Conservation (phyloP, 2,888 invertebrate species). For the Drosophila picticornis region DNA sequence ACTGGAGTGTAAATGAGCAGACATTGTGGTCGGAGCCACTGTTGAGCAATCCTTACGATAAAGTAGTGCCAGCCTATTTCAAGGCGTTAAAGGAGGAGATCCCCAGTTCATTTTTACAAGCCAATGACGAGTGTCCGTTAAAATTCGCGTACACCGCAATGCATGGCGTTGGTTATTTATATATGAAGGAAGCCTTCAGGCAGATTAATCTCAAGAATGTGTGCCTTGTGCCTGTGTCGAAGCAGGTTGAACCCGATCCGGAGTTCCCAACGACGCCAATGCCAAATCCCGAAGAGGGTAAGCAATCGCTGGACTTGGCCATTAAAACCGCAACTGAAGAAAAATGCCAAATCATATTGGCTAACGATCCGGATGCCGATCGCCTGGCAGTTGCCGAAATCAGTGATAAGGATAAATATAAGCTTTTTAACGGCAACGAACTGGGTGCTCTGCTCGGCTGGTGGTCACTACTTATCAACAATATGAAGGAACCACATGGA, state of each 20-base stretch:
- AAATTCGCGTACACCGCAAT: conserved; percentile 96
- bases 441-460: conserved; percentile 96
- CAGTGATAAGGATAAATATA: conserved; percentile 84
- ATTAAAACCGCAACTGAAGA: conserved; percentile 91
- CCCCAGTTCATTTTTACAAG: conserved; percentile 86
- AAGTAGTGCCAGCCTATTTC: conserved; percentile 90
- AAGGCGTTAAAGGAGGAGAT: conserved; percentile 87
- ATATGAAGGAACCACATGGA: conserved; percentile 82
- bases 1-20: conserved; percentile 89
- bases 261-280: conserved; percentile 98
- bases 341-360: conserved; percentile 91
- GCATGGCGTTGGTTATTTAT: conserved; percentile 98
- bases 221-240: conserved; percentile 83
- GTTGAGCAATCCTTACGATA: conserved; percentile 89
- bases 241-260: conserved; percentile 96
- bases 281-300: conserved; percentile 99
- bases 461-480: conserved; percentile 92
- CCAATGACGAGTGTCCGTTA: conserved; percentile 86
- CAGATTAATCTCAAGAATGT: conserved; percentile 88
- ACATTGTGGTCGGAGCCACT: conserved; percentile 87
- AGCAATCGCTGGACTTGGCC: conserved; percentile 91
- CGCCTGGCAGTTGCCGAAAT: conserved; percentile 97
- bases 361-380: conserved; percentile 99
- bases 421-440: conserved; percentile 95
- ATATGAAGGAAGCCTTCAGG: conserved; percentile 91